A percentile compares a stretch with the other conserved stretches of the same genome.
Conservation (phyloP, 2,888 invertebrate species). For the Plagiodera versicolora region DNA sequence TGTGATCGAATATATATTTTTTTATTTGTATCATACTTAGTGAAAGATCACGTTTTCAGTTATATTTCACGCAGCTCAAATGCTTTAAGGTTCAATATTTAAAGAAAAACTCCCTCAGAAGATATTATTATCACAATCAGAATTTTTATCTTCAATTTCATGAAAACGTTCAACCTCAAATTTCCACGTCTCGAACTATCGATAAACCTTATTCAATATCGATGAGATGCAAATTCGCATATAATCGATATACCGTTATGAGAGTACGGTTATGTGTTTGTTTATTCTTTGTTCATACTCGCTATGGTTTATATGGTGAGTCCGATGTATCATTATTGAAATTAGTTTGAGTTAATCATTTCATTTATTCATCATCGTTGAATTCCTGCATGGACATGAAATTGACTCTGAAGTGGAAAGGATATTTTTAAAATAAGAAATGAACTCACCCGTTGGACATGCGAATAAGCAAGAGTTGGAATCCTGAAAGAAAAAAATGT, state of each 20-base stretch:
- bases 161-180: too few species aligned
- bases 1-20: too few species aligned
- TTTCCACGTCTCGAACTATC: too few species aligned
- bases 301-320: not conserved
- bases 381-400: not conserved
- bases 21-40: too few species aligned
- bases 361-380: not conserved
- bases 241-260: constrained; percentile 12
- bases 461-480: constrained; percentile 63
- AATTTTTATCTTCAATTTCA: too few species aligned
- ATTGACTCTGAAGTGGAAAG: not conserved
- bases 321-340: constrained; percentile 1
- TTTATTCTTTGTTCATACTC: not conserved
- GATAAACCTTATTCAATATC: constrained; percentile 1
- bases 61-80: too few species aligned
- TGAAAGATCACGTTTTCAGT: too few species aligned
- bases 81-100: too few species aligned
- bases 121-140: too few species aligned
- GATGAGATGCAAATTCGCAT: constrained; percentile 7
- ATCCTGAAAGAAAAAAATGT: constrained; percentile 59
- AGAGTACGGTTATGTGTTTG: constrained; percentile 4
- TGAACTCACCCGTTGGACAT: constrained; percentile 73
- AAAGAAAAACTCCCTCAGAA: too few species aligned
- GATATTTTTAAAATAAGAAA: not conserved
- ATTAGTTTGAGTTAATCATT: not conserved